These are phyloP conservation scores for Apamea sordens DNA, from an alignment of 2,888 invertebrate species.

Conservation along the genomic window DNA sequence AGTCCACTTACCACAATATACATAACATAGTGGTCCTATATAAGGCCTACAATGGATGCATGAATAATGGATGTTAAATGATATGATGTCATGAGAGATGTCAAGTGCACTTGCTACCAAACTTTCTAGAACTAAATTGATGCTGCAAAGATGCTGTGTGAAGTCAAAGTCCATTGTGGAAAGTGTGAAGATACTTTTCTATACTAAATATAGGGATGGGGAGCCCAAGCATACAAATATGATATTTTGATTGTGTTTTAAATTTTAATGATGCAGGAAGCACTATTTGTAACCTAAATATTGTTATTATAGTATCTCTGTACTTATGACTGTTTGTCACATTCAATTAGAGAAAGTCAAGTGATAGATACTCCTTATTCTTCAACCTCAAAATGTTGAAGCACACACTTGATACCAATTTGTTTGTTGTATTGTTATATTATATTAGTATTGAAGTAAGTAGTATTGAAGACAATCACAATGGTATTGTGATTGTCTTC, in stretches of 20 bases:
- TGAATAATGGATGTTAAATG: slow-evolving; percentile 28
- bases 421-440: slow-evolving; percentile 38
- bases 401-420: slow-evolving; percentile 32
- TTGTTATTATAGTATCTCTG: slow-evolving; percentile 13
- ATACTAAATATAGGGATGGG: slow-evolving; percentile 8
- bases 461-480: too few species aligned
- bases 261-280: slow-evolving; percentile 36
- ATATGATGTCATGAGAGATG: slow-evolving; percentile 33
- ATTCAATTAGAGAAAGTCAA: slow-evolving; percentile 28
- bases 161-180: neutral
- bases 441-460: too few species aligned
- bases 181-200: neutral
- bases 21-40: neutral
- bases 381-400: slow-evolving; percentile 27
- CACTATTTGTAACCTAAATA: slow-evolving; percentile 9
- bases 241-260: neutral
- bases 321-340: slow-evolving; percentile 9
- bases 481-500: slow-evolving; percentile 39
- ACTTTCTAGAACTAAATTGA: slow-evolving; percentile 12
- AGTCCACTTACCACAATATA: slow-evolving; percentile 22
- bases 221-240: slow-evolving; percentile 17
- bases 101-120: slow-evolving; percentile 36
- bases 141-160: slow-evolving; percentile 2
- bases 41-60: neutral
- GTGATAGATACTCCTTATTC: slow-evolving; percentile 10